Evolutionary conservation across 2,113 vertebrate species (phyloP).

Genomic region (Connochaetes taurinus): DNA sequence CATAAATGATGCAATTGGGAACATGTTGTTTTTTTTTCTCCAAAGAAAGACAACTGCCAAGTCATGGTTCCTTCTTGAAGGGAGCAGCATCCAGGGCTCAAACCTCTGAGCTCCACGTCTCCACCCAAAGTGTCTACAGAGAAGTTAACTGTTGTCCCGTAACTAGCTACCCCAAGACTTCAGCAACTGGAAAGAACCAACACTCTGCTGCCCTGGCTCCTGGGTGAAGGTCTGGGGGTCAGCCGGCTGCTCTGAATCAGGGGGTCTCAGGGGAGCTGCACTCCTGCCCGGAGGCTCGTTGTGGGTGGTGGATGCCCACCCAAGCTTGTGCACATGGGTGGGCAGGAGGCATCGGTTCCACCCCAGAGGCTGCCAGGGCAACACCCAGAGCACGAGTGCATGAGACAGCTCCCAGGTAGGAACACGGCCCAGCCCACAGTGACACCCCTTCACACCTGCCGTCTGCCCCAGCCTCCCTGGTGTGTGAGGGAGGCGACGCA

Average conservation of each 20-base stretch:
- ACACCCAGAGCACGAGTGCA: neutral
- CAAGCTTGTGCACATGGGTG: accelerated
- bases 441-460: neutral
- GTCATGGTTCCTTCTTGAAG: neutral
- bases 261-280: too few relatives aligned
- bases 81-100: neutral
- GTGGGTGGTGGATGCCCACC: accelerated
- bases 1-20: neutral
- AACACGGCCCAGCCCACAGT: neutral
- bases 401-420: neutral
- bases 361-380: neutral
- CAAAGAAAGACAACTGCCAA: neutral
- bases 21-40: neutral
- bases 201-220: too few relatives aligned
- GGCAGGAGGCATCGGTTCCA: accelerated
- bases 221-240: neutral
- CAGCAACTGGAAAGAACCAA: neutral
- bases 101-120: neutral
- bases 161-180: neutral
- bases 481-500: neutral
- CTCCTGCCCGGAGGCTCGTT: accelerated
- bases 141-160: neutral
- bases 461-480: accelerated
- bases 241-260: accelerated
- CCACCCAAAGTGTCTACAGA: accelerated